Evolutionary conservation across 2,797 vertebrate species (phyloP).

Genomic region (Rhinophrynus dorsalis): DNA sequence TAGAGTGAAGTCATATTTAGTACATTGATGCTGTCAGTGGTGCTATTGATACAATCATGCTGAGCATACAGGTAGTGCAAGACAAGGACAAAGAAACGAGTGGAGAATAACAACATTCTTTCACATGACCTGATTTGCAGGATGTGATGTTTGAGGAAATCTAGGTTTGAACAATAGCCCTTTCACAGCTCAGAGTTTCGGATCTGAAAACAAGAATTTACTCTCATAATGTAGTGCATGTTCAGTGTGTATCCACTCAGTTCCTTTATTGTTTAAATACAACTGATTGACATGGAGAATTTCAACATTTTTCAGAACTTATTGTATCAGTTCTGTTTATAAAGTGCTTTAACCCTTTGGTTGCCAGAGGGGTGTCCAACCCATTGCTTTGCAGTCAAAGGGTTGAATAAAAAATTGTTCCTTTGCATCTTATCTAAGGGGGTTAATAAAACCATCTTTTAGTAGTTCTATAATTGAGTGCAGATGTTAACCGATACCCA

Average conservation of each 20-base stretch:
- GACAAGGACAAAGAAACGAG: constrained; percentile 19
- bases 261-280: not conserved
- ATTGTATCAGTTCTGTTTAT: too few relatives aligned
- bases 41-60: constrained; percentile 25
- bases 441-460: too few relatives aligned
- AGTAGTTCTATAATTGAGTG: too few relatives aligned
- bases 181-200: constrained; percentile 52
- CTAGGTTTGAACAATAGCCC: constrained; percentile 62
- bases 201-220: not conserved
- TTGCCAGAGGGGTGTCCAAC: too few relatives aligned
- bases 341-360: too few relatives aligned
- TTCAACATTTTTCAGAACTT: too few relatives aligned
- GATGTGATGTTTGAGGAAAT: constrained; percentile 66
- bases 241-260: not conserved
- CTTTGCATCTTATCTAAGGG: too few relatives aligned
- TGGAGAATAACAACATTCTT: constrained; percentile 51
- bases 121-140: constrained; percentile 58
- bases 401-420: too few relatives aligned
- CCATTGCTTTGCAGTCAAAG: too few relatives aligned
- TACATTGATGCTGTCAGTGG: constrained; percentile 32
- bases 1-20: not conserved
- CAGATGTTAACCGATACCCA: too few relatives aligned
- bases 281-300: too few relatives aligned
- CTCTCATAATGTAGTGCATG: not conserved
- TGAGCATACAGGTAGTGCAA: constrained; percentile 34